phyloP scores from a whole-genome alignment of 2,797 vertebrate genomes.

The Anas acuta region DNA sequence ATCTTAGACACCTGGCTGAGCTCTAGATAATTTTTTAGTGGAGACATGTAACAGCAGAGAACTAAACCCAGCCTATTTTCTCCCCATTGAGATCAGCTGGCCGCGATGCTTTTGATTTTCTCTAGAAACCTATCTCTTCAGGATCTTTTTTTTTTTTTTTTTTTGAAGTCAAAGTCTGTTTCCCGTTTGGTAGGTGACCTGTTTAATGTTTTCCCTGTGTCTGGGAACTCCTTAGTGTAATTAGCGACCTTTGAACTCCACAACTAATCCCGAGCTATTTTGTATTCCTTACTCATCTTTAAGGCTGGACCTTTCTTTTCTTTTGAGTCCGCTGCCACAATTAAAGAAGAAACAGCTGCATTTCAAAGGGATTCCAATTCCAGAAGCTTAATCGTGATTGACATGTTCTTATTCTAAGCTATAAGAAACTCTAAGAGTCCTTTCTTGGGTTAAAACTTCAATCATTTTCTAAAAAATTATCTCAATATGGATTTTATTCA shows the following conservation, averaged over 20 bases:
- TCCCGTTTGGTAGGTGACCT: slow-evolving; percentile 87
- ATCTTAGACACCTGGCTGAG: slow-evolving; percentile 39
- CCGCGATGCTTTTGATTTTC: slow-evolving; percentile 75
- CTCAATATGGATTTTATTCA: slow-evolving; percentile 89
- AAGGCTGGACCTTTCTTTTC: slow-evolving; percentile 88
- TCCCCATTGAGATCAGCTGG: slow-evolving; percentile 73
- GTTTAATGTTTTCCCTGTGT: slow-evolving; percentile 88
- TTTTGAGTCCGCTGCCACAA: slow-evolving; percentile 85
- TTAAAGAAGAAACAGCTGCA: slow-evolving; percentile 91
- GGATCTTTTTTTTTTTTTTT: slow-evolving; percentile 70
- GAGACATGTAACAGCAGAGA: background rate
- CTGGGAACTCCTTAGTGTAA: slow-evolving; percentile 90
- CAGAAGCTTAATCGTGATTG: slow-evolving; percentile 89
- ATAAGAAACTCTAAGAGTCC: slow-evolving; percentile 87
- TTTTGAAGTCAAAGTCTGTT: slow-evolving; percentile 82
- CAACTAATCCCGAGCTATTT: slow-evolving; percentile 88
- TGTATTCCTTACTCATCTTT: slow-evolving; percentile 89
- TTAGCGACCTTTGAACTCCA: slow-evolving; percentile 87
- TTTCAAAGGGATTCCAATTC: slow-evolving; percentile 90
- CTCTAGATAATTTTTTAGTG: slow-evolving; percentile 21
- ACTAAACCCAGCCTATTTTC: slow-evolving; percentile 67
- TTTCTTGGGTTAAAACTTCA: slow-evolving; percentile 90
- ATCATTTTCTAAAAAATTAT: slow-evolving; percentile 90
- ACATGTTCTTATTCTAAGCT: slow-evolving; percentile 88
- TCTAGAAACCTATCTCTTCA: slow-evolving; percentile 80